Evolutionary conservation across 2,888 invertebrate species (phyloP), one percentile per base, ranked within the genome.

Genomic region (Cantharis rustica): DNA sequence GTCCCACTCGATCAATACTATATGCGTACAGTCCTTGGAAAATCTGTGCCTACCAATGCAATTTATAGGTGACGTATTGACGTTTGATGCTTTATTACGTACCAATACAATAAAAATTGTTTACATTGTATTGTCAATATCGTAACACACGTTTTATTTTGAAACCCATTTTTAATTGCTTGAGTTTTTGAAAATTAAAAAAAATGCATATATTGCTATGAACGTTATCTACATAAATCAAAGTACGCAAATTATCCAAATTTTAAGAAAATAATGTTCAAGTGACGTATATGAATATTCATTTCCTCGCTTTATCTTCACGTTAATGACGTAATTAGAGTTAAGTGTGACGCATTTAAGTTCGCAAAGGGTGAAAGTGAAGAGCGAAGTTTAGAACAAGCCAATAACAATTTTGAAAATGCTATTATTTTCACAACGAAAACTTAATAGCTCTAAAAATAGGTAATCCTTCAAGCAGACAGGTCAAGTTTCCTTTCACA

Each of bases 1-100:
- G 84, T 83, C 81, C 70, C 71, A 61, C 79, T 66, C 79, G 85
- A 85, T 85, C 85, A 85, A 85, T 85, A 85, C 84, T 83, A 81
- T 80, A 81, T 80, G 82, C 81, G 84, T 83, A 83, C 83, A 83
- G 73, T 82, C 83, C 75, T 77, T 82, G 83, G 81, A 81, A 84
- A 84, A 84, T 83, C 82, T 80, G 75, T 75, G 78, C 78, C 82
- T 82, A 81, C 72, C 72, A 74, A 73, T 77, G 77, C 77, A 77
- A 69, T 77, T 77, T 77, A 77, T 77, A 72, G 77, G 74, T 77
- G 74, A 77, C 74, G 72, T 77, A 77, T 77, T 74, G 77, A 74
- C 76, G 73, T 26, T 69, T 61, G 66, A 23, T 17, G 47, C 68
- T 63, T 71, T 31, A 73, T 71, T 71, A 31, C 16, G 62, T 62